Percentiles rank a stretch among this genome's conserved stretches.
phyloP scores from a whole-genome alignment of 2,113 vertebrate species.

The Pterocles gutturalis region DNA sequence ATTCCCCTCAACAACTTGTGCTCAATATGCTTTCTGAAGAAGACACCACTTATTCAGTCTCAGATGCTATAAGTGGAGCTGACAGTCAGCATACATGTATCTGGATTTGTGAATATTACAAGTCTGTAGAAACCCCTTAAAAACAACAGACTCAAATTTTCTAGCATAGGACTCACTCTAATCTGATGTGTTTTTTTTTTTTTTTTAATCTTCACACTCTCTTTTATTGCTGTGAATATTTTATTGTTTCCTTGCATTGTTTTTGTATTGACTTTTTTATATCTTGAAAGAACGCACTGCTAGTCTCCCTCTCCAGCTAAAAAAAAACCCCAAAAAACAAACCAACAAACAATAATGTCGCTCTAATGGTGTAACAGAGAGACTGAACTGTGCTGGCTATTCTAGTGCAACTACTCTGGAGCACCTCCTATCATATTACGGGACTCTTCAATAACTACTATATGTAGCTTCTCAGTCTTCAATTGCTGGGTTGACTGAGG shows the following conservation, averaged over 20 bases:
- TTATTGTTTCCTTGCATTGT: background rate
- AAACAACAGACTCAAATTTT: background rate
- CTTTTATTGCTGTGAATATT: background rate
- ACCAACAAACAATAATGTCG: background rate
- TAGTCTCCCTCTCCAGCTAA: background rate
- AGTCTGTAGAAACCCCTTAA: background rate
- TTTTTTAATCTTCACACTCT: background rate
- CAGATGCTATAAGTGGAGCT: background rate
- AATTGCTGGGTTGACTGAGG: background rate
- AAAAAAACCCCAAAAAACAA: background rate
- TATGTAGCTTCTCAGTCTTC: background rate
- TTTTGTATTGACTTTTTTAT: background rate
- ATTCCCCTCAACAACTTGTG: constrained; percentile 5
- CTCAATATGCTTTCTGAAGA: constrained; percentile 1
- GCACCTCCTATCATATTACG: background rate
- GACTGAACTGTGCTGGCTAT: background rate
- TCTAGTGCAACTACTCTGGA: background rate
- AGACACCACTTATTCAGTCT: background rate
- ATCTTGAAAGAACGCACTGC: background rate
- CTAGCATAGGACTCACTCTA: background rate
- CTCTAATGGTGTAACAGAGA: background rate
- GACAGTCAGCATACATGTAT: background rate
- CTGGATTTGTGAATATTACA: background rate
- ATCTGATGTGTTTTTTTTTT: background rate
- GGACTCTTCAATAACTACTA: background rate